Conservation (phyloP, 2,888 invertebrate genomes). For the Gibbula magus region DNA sequence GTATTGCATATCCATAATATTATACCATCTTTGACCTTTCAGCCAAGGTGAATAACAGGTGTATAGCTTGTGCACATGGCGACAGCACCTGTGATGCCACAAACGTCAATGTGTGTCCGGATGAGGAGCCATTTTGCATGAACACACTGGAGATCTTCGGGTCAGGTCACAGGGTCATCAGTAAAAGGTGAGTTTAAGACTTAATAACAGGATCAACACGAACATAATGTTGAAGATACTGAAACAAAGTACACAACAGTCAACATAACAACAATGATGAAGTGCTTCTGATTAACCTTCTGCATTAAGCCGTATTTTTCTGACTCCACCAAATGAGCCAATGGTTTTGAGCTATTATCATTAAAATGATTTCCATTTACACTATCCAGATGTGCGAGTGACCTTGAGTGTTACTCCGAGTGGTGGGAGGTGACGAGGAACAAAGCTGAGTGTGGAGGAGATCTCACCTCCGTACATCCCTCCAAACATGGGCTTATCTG, state of each 20-base stretch:
- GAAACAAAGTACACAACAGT: too few relatives aligned
- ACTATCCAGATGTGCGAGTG: not conserved
- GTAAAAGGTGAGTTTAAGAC: not conserved
- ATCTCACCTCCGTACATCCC: not conserved
- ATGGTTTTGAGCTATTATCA: too few relatives aligned
- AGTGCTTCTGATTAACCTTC: too few relatives aligned
- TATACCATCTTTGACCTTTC: too few relatives aligned
- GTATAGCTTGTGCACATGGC: not conserved
- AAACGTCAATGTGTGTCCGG: not conserved
- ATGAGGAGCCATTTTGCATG: not conserved
- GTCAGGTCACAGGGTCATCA: not conserved
- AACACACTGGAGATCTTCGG: constrained; percentile 2
- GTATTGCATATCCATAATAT: too few relatives aligned
- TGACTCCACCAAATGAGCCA: too few relatives aligned
- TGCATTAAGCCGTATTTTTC: too few relatives aligned
- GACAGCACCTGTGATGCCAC: not conserved
- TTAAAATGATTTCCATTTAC: too few relatives aligned
- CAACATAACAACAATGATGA: too few relatives aligned
- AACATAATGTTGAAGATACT: too few relatives aligned
- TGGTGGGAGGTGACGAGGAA: not conserved
- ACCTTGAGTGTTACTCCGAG: not conserved
- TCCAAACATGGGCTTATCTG: not conserved
- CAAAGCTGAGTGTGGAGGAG: not conserved
- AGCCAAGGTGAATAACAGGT: too few relatives aligned
- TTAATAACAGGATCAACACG: constrained; percentile 20